Percentiles rank a stretch among this genome's conserved stretches.
Evolutionary conservation across 2,113 vertebrate genomes (phyloP).

Genomic region (Climacteris rufus): DNA sequence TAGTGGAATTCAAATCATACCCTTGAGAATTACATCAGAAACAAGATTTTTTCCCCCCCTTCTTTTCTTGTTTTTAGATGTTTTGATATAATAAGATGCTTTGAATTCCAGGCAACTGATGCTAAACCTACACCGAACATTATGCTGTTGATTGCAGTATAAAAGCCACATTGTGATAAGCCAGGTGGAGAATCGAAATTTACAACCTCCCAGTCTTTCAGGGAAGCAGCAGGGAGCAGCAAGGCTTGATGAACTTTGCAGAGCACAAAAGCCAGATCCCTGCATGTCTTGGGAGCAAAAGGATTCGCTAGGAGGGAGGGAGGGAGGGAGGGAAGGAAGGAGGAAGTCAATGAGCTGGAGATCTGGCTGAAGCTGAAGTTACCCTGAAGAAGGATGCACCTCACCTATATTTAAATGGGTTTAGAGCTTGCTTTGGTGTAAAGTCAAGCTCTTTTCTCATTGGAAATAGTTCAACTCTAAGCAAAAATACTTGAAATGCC

Average conservation of each 20-base stretch:
- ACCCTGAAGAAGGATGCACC: neutral
- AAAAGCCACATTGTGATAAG: neutral
- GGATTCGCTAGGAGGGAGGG: neutral
- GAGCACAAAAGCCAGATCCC: neutral
- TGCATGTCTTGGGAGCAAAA: neutral
- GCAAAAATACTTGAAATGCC: neutral
- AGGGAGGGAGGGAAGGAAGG: neutral
- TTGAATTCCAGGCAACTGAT: neutral
- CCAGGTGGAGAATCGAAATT: neutral
- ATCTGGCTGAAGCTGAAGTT: neutral
- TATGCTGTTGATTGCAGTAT: neutral
- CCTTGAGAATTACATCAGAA: neutral
- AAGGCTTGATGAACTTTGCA: neutral
- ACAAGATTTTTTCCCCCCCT: neutral
- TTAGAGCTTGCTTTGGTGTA: neutral
- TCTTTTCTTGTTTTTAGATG: neutral
- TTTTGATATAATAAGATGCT: neutral
- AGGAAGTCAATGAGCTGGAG: neutral
- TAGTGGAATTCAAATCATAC: neutral
- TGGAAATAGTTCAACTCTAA: neutral
- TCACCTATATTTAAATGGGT: neutral
- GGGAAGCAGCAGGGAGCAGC: neutral
- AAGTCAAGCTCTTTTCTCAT: neutral
- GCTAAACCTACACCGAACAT: neutral
- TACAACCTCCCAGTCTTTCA: neutral